A percentile compares a stretch with the other conserved stretches of the same genome.
Evolutionary conservation across 2,113 vertebrate species (phyloP).

Genomic region (Urocynchramus pylzowi): DNA sequence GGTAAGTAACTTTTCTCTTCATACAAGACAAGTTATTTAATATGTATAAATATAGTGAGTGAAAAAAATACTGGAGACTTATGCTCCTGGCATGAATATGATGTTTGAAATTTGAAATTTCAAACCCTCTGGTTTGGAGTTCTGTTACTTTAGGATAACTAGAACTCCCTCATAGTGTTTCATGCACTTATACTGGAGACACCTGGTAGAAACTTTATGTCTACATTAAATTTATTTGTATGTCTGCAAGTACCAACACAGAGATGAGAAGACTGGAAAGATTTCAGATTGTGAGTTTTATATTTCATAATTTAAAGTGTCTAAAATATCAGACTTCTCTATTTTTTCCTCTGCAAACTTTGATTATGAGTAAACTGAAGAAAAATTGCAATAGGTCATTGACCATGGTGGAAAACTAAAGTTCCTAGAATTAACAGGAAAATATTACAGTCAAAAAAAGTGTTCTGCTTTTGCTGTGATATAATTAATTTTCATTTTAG

Average conservation of each 20-base stretch:
- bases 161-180: neutral
- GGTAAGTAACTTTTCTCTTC: neutral
- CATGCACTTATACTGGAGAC: accelerated
- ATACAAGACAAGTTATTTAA: neutral
- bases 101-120: neutral
- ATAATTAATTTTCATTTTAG: neutral
- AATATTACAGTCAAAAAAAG: neutral
- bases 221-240: neutral
- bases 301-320: neutral
- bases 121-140: neutral
- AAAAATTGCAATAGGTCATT: neutral
- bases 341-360: neutral
- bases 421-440: neutral
- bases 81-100: neutral
- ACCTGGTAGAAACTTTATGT: neutral
- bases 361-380: neutral
- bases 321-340: neutral
- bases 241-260: neutral
- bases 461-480: neutral
- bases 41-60: neutral
- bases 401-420: neutral
- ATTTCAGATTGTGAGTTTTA: neutral
- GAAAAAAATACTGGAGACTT: neutral
- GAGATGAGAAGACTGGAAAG: neutral
- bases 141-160: neutral